Conservation (phyloP, 2,797 vertebrate genomes). For the Tadarida brasiliensis region DNA sequence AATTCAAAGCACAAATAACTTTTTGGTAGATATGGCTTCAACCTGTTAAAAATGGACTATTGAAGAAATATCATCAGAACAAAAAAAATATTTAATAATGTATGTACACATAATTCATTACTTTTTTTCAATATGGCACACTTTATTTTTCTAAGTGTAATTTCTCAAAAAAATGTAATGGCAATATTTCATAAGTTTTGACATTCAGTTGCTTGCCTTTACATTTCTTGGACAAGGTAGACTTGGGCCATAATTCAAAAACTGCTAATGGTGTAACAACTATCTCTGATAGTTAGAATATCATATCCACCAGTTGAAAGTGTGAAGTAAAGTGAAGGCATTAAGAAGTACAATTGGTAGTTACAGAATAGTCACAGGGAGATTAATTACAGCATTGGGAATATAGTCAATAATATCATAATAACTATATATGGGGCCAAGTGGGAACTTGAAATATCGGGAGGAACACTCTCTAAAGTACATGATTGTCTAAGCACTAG, state of each 20-base stretch:
- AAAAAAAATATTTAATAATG: not conserved
- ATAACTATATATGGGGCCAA: not conserved
- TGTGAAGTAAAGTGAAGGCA: not conserved
- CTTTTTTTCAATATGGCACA: not conserved
- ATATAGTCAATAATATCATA: not conserved
- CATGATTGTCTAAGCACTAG: too few species aligned
- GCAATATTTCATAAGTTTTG: not conserved
- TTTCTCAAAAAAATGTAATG: not conserved
- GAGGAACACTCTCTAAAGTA: too few species aligned
- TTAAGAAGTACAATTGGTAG: not conserved
- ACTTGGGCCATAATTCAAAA: not conserved
- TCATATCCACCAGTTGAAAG: not conserved
- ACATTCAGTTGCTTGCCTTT: not conserved
- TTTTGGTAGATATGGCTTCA: not conserved
- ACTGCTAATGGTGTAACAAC: fast-evolving
- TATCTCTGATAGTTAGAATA: not conserved
- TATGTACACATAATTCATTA: not conserved
- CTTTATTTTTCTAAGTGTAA: not conserved
- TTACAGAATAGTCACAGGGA: not conserved
- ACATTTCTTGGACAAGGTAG: not conserved
- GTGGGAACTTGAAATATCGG: not conserved
- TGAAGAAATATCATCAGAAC: not conserved
- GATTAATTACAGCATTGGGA: not conserved
- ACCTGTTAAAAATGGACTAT: not conserved
- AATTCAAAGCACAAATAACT: not conserved